Base-by-base conservation (phyloP, 2,888 invertebrate genomes). In the Eupithecia dodoneata region DNA sequence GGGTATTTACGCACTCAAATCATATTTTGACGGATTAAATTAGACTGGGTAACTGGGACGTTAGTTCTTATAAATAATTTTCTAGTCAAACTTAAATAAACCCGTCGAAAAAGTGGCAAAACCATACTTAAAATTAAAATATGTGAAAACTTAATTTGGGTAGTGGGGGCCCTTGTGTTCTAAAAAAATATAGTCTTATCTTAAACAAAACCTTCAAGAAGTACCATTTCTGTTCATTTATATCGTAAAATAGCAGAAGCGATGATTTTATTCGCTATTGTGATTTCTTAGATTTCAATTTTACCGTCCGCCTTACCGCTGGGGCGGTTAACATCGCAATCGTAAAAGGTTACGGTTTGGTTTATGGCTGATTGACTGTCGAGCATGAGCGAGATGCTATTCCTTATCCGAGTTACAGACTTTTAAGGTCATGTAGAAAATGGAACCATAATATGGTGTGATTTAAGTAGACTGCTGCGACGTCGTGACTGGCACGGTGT, bases 231-330 rank as follows among this genome's bases (percentile, higher is more conserved):
- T 63, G 63, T 30, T 63, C 30, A 63, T 30, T 63, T 30, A 63
- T 30, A 63, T 30, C 63, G 44, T 74, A 42, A 42, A 42, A 66
- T 42, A 66, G n/a, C 65, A 65, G 65, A 41, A 42, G 42, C 72
- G 41, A 71, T 75, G 72, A 49, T 63, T 74, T 73, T 55, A 73
- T 70, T 66, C 52, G 73, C 70, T 73, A 73, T 78, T 73, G 77
- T 78, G 63, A 76, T 76, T 76, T 72, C 74, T 79, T 71, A 63
- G 73, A 75, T 78, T 79, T 79, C 70, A 75, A 70, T 76, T 74
- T 79, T 66, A 76, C 74, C 30, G 65, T 52, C 72, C 66, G 70
- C 52, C 52, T 67, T 65, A 72, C 74, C 52, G 76, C 30, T 18
- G 71, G 76, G 76, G 78, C 73, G 75, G 71, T 76, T 78, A 74